Evolutionary conservation across 2,888 invertebrate species (phyloP), one percentile per base, ranked within the genome.

Genomic region (Aphelenchoides bicaudatus): DNA sequence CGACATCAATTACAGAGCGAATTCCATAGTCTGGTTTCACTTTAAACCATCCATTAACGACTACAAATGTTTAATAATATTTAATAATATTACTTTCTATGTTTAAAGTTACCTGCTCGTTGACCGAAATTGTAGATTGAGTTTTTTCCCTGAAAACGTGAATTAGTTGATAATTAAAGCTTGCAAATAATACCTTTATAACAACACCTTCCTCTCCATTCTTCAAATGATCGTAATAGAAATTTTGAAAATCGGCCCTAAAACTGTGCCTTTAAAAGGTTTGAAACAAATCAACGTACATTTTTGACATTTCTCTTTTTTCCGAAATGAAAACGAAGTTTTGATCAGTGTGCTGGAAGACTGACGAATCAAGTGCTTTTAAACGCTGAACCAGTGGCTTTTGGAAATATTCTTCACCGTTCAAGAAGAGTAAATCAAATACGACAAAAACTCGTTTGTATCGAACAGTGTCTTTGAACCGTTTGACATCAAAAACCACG

Each of bases 21-120:
- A 61, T 55, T 0, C 71, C 69, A 39, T 75, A 73, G 25, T 71
- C 74, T 0, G 77, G 77, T 58, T 76, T 76, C 37, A 76, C 52
- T 50, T 76, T 76, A 63, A 73, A 76, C 74, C 74, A 72, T n/a
- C 69, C 71, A 46, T 67, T 71, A 34, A n/a, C n/a, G n/a, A n/a
- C n/a, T n/a, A n/a, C n/a, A n/a, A n/a, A n/a, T n/a, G n/a, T n/a
- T n/a, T n/a, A n/a, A n/a, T n/a, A n/a, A n/a, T n/a, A n/a, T n/a
- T n/a, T n/a, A n/a, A n/a, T n/a, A n/a, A n/a, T n/a, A n/a, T n/a
- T n/a, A n/a, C n/a, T n/a, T n/a, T n/a, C n/a, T n/a, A n/a, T n/a
- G n/a, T n/a, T n/a, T n/a, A n/a, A n/a, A n/a, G n/a, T 38, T 28
- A 27, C 55, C 59, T n/a, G 69, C 65, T 8, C 68, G 68, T 13